phyloP scores from a whole-genome alignment of 2,113 vertebrate species.

The Sphyrna mokarran region DNA sequence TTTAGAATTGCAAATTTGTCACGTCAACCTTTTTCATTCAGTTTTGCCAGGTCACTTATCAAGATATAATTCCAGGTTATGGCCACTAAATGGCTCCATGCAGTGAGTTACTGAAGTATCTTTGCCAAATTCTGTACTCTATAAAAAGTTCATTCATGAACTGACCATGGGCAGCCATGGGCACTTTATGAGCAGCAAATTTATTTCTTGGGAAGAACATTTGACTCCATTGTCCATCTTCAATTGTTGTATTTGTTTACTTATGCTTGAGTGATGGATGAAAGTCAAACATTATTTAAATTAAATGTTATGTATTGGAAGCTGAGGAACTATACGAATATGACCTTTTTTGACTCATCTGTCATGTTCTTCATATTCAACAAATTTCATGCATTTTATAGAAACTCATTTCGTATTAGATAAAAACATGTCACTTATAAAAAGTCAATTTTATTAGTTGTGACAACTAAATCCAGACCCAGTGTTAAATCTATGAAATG shows the following conservation, averaged over 20 bases:
- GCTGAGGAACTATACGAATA: neutral
- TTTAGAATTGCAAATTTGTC: neutral
- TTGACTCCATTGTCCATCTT: neutral
- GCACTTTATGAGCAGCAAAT: neutral
- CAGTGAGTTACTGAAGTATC: neutral
- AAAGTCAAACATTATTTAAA: constrained; percentile 33
- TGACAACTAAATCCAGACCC: constrained; percentile 8
- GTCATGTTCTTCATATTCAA: constrained; percentile 16
- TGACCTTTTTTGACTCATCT: neutral
- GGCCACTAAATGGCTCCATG: neutral
- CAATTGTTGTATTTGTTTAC: neutral
- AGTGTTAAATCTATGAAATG: constrained; percentile 14
- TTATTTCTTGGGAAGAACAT: neutral
- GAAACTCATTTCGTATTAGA: constrained; percentile 24
- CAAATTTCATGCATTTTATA: constrained; percentile 34
- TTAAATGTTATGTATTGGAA: neutral
- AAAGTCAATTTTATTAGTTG: constrained; percentile 18
- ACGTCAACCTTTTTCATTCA: neutral
- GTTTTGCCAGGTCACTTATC: neutral
- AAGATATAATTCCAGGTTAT: neutral
- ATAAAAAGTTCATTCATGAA: neutral
- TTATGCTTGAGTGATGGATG: constrained; percentile 4
- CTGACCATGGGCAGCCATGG: neutral
- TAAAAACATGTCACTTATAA: neutral
- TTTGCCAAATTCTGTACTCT: neutral